Base-by-base conservation (phyloP, 2,888 invertebrate genomes). In the Chrysopilus asiliformis region DNA sequence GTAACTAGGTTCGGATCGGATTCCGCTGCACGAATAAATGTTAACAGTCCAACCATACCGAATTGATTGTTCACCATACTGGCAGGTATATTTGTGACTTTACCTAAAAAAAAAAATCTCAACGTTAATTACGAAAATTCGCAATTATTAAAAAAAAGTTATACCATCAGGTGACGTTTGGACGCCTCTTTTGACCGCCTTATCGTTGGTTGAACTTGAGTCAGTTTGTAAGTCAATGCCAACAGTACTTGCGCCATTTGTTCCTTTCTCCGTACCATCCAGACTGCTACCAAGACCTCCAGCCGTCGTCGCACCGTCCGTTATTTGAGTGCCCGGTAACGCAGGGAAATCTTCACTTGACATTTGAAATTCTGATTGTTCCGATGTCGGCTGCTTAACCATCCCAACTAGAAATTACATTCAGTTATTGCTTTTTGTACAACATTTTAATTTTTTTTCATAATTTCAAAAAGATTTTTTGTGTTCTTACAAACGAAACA, bases 1-100 rank as follows among this genome's bases (percentile, higher is more conserved):
- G 93, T 89, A 48, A 95, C 93, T 56, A 98, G 72, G 66, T 91
- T 91, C 36, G 90, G 93, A 68, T 97, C 94, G 40, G 90, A 85
- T 68, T 98, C 97, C 44, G 95, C 93, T 46, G 94, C 93, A 58
- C 95, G 76, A 52, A 99, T 94, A 68, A 97, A 97, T 49, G 97
- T 93, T 64, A 99, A 70, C 51, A 99, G 74, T 32, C 98, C 98
- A 48, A 97, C 94, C 72, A 99, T 97, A 52, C 98, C 98, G 65
- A 94, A 98, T 70, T 98, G 98, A 68, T 99, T 98, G 53, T 85
- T 87, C 48, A 99, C 90, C 97, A 99, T 98, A 58, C 89, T 89
- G 49, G 81, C 79, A 44, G 98, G 98, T 70, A 99, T 97, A 69
- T 95, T 94, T 62, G 94, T 89, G 56, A 98, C 93, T 71, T 87